These are phyloP conservation scores for Chymomyza fuscimana DNA, from an alignment of 2,888 invertebrate genomes.

Conservation along the genomic window DNA sequence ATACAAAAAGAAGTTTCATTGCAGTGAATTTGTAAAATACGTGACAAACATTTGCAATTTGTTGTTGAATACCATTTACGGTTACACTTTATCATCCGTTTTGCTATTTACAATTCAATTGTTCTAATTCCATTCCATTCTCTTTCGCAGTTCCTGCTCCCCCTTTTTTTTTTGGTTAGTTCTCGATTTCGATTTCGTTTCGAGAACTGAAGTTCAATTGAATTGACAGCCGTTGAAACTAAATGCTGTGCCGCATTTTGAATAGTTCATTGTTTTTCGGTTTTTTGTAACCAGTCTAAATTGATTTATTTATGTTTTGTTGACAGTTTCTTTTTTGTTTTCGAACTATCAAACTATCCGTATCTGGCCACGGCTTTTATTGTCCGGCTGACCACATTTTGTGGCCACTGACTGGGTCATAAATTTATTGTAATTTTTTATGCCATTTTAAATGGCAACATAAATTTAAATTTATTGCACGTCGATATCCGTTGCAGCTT, in stretches of 20 bases:
- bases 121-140: slow-evolving; percentile 65
- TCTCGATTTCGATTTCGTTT: slow-evolving; percentile 34
- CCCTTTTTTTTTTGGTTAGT: slow-evolving; percentile 41
- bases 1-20: slow-evolving; percentile 43
- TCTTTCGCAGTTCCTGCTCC: slow-evolving; percentile 37
- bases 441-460: slow-evolving; percentile 63
- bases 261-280: slow-evolving; percentile 24
- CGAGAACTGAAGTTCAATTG: slow-evolving; percentile 58
- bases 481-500: slow-evolving; percentile 54
- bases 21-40: slow-evolving; percentile 73
- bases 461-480: slow-evolving; percentile 70
- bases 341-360: neutral
- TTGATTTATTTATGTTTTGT: slow-evolving; percentile 59
- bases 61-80: slow-evolving; percentile 26
- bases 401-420: slow-evolving; percentile 52
- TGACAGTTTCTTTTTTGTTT: slow-evolving; percentile 11
- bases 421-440: slow-evolving; percentile 67
- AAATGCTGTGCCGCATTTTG: slow-evolving; percentile 48
- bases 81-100: slow-evolving; percentile 16
- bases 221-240: slow-evolving; percentile 66
- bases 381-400: slow-evolving; percentile 63
- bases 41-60: slow-evolving; percentile 71
- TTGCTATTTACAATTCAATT: slow-evolving; percentile 70
- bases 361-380: slow-evolving; percentile 45
- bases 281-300: slow-evolving; percentile 53